Evolutionary conservation across 2,888 invertebrate genomes (phyloP).

Genomic region (Caenorhabditis sp.): DNA sequence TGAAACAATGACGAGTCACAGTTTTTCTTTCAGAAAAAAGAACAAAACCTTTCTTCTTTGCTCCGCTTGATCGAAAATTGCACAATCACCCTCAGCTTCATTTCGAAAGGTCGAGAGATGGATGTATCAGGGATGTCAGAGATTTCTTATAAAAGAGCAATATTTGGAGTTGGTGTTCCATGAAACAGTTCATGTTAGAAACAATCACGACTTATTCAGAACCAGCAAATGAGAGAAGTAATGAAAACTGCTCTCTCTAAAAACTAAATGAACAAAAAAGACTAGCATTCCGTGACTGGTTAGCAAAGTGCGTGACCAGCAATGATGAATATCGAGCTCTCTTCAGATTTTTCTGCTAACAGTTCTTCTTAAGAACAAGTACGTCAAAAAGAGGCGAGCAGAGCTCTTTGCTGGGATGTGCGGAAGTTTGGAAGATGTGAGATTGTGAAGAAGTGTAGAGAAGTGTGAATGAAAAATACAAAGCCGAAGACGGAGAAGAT

Average conservation of each 20-base stretch:
- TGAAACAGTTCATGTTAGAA: background rate
- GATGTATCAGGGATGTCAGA: background rate
- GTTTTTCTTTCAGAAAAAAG: constrained; percentile 15
- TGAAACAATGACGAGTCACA: constrained; percentile 10
- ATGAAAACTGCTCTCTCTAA: background rate
- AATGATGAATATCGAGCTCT: constrained; percentile 31
- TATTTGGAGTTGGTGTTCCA: background rate
- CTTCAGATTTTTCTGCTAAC: constrained; percentile 33
- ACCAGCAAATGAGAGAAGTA: background rate
- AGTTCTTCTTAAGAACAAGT: constrained; percentile 51
- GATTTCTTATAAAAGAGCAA: background rate
- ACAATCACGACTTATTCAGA: constrained; percentile 1
- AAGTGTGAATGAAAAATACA: constrained; percentile 9
- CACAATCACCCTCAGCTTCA: background rate
- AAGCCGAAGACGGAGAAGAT: constrained; percentile 9
- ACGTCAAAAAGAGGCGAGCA: constrained; percentile 25
- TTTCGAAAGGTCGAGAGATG: background rate
- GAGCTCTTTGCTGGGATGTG: constrained; percentile 25
- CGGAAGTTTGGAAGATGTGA: constrained; percentile 43
- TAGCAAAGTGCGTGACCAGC: constrained; percentile 56
- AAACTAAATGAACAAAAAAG: background rate
- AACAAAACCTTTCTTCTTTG: background rate
- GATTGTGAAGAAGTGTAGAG: constrained; percentile 26
- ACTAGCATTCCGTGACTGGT: constrained; percentile 35
- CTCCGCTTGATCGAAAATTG: constrained; percentile 7